Percentiles rank a stretch among this genome's conserved stretches.
phyloP scores from a whole-genome alignment of 92 coral and sea anemone species.

The Porites cylindrica region DNA sequence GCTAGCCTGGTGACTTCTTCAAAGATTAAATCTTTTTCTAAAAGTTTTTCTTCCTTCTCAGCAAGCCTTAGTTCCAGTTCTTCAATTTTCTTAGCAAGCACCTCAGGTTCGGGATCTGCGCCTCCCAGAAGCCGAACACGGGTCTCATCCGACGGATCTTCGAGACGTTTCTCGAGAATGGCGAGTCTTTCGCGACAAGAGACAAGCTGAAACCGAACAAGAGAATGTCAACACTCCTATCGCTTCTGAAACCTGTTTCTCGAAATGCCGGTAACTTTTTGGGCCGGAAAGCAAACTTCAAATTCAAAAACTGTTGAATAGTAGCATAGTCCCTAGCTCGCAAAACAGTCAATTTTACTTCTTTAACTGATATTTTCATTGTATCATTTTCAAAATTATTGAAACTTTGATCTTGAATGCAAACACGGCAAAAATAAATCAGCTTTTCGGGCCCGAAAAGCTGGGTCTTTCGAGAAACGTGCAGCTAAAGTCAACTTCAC shows the following conservation, averaged over 20 bases:
- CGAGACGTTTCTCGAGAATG: slow-evolving; percentile 90
- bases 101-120: slow-evolving; percentile 94
- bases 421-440: no score
- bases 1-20: slow-evolving; percentile 99
- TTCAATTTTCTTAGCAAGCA: slow-evolving; percentile 92
- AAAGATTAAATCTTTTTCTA: slow-evolving; percentile 94
- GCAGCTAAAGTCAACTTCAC: no score
- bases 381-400: no score
- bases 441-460: no score
- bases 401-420: no score
- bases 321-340: no score
- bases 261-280: no score
- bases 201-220: slow-evolving; percentile 67
- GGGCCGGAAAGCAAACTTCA: no score
- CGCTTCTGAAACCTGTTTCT: background rate
- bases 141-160: slow-evolving; percentile 89
- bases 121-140: slow-evolving; percentile 93
- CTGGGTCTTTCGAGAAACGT: no score
- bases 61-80: slow-evolving; percentile 96
- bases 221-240: background rate
- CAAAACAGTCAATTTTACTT: no score
- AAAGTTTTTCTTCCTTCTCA: slow-evolving; percentile 97
- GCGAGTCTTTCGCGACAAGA: slow-evolving; percentile 90
- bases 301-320: no score
- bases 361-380: no score